These are phyloP conservation scores for Urosaurus nigricauda DNA, from an alignment of 2,797 vertebrate genomes.

Conservation along the genomic window DNA sequence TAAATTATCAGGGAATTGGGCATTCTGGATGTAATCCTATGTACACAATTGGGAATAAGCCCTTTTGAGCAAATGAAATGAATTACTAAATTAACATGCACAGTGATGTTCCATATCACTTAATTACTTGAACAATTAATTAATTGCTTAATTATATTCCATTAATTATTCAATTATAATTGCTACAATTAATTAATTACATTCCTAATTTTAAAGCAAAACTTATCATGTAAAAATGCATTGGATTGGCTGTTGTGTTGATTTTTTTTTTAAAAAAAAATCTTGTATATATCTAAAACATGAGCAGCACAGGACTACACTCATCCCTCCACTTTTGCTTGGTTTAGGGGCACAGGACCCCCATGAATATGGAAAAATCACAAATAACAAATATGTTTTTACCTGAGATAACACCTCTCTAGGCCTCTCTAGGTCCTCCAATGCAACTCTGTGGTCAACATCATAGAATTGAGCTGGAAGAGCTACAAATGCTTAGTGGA, in stretches of 20 bases:
- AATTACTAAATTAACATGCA: not conserved
- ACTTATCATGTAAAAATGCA: not conserved
- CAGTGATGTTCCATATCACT: not conserved
- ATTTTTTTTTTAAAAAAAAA: too few species aligned
- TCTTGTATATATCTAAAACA: not conserved
- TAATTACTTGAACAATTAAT: not conserved
- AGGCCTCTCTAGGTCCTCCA: too few species aligned
- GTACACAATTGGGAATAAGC: not conserved
- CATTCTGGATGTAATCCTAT: not conserved
- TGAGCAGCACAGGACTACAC: not conserved
- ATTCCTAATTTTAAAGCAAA: not conserved
- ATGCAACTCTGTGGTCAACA: too few species aligned
- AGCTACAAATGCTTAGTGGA: too few species aligned
- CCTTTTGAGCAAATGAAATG: not conserved
- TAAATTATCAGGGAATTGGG: not conserved
- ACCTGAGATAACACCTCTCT: too few species aligned
- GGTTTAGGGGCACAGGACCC: too few species aligned
- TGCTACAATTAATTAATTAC: not conserved
- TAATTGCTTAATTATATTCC: not conserved
- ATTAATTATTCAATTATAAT: not conserved
- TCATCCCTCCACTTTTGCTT: too few species aligned
- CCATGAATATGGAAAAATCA: too few species aligned
- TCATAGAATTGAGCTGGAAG: too few species aligned
- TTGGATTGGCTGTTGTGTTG: not conserved
- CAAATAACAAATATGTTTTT: too few species aligned